Conservation (phyloP, 2,888 invertebrate species). For the Tipula confusa region DNA sequence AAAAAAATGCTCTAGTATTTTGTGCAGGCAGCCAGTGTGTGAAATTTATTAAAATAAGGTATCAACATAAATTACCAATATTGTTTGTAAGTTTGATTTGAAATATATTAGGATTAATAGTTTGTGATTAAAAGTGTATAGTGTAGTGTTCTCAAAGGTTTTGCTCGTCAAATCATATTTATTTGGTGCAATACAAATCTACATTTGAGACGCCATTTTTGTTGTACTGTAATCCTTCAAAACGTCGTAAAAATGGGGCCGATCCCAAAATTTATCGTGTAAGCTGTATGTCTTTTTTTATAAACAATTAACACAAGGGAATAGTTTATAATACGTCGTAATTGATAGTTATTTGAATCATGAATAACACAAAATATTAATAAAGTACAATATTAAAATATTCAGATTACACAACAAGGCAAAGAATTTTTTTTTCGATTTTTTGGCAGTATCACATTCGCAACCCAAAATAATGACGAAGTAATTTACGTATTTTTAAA, state of each 20-base stretch:
- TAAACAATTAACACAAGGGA: not conserved
- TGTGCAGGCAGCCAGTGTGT: not conserved
- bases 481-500: constrained; percentile 6
- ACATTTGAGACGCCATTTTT: not conserved
- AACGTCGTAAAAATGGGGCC: constrained; percentile 12
- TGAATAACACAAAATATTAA: not conserved
- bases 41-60: not conserved
- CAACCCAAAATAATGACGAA: not conserved
- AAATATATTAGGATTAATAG: not conserved
- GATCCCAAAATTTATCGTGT: not conserved
- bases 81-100: not conserved
- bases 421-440: not conserved
- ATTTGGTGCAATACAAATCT: not conserved
- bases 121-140: not conserved
- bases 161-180: not conserved
- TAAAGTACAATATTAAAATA: not conserved
- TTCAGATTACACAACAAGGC: not conserved
- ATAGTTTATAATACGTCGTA: not conserved
- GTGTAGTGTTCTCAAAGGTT: not conserved
- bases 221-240: constrained; percentile 7
- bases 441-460: not conserved
- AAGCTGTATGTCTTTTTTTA: not conserved
- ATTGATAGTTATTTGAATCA: not conserved
- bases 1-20: not conserved
- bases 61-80: not conserved